Evolutionary conservation across 2,113 vertebrate genomes (phyloP).

Genomic region (Anguilla japonica): DNA sequence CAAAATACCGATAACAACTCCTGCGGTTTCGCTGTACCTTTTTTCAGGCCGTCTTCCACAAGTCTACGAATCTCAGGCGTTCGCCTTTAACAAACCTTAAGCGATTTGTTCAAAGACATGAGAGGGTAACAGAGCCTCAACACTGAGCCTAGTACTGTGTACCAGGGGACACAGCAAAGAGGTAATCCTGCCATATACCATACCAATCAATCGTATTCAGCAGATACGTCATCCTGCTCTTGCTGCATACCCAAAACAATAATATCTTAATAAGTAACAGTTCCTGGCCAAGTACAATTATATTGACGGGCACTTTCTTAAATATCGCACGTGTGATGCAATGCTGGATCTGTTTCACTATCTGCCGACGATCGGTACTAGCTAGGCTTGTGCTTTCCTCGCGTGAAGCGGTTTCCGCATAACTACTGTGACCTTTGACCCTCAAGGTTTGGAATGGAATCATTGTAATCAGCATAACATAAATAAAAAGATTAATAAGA

Average conservation of each 20-base stretch:
- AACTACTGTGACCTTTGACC: slow-evolving; percentile 28
- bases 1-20: not conserved
- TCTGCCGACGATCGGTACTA: slow-evolving; percentile 32
- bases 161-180: not conserved
- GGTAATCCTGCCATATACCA: not conserved
- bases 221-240: not conserved
- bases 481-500: slow-evolving; percentile 45
- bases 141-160: not conserved
- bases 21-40: not conserved
- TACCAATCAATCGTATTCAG: not conserved
- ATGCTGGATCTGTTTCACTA: not conserved
- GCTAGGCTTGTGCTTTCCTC: slow-evolving; percentile 4
- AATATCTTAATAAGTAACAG: not conserved
- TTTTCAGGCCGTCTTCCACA: not conserved
- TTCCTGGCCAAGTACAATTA: slow-evolving; percentile 9
- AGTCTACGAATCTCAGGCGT: not conserved
- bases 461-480: slow-evolving; percentile 48
- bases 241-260: not conserved
- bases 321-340: not conserved
- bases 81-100: not conserved
- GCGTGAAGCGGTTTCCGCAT: slow-evolving; percentile 42
- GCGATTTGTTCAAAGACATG: not conserved
- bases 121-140: not conserved
- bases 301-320: not conserved
- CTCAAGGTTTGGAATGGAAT: slow-evolving; percentile 55